Conservation (phyloP, 2,113 vertebrate genomes). For the Pelmatolapia mariae region DNA sequence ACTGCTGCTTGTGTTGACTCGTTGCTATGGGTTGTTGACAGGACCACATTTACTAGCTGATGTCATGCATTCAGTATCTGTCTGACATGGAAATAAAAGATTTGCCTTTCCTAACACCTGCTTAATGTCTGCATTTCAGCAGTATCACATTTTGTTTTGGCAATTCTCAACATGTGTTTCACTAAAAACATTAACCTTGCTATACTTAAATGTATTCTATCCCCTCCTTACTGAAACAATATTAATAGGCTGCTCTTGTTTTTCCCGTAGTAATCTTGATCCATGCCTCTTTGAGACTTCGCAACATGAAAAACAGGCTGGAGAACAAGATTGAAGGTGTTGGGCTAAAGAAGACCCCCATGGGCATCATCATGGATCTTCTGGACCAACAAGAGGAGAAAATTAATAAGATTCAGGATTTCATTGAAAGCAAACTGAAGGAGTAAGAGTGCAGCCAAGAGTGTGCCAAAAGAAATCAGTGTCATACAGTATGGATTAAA, state of each 20-base stretch:
- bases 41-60: constrained; percentile 48
- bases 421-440: constrained; percentile 82
- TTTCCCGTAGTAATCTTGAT: constrained; percentile 82
- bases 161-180: background rate
- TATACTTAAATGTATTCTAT: background rate
- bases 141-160: constrained; percentile 1
- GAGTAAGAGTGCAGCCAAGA: constrained; percentile 64
- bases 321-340: constrained; percentile 94
- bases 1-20: constrained; percentile 37
- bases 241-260: background rate
- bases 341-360: constrained; percentile 92
- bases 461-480: background rate
- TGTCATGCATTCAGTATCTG: constrained; percentile 46
- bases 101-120: background rate
- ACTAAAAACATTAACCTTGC: background rate
- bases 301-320: constrained; percentile 93
- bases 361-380: constrained; percentile 91
- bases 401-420: constrained; percentile 87
- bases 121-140: background rate
- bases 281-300: constrained; percentile 90
- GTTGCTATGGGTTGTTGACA: constrained; percentile 56
- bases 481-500: background rate
- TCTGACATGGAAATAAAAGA: constrained; percentile 34
- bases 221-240: background rate
- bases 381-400: constrained; percentile 93